A percentile compares a stretch with the other conserved stretches of the same genome.
These are phyloP conservation scores for Corella eumyota DNA, from an alignment of 23 tunicate species.

Conservation along the genomic window DNA sequence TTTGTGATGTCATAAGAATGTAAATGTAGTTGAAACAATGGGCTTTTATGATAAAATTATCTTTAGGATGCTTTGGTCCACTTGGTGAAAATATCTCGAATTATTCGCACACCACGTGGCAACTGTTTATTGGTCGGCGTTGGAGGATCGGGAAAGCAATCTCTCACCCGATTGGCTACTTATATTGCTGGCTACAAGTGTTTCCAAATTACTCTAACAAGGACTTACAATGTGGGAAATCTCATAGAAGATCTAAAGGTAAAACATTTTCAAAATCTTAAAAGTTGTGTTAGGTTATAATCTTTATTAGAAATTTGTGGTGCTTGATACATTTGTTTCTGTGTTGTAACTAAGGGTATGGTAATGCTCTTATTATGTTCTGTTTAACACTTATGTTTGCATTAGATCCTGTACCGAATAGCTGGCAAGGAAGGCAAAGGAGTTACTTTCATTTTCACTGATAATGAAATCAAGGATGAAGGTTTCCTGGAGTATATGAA, in stretches of 20 bases:
- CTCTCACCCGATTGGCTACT: constrained; percentile 94
- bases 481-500: constrained; percentile 94
- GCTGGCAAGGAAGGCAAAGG: constrained; percentile 98
- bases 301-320: not conserved
- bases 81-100: constrained; percentile 94
- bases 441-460: constrained; percentile 91
- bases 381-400: not conserved
- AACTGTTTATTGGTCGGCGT: constrained; percentile 99
- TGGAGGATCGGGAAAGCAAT: constrained; percentile 99
- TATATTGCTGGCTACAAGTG: constrained; percentile 88
- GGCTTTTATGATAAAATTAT: not conserved
- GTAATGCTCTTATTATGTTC: not conserved
- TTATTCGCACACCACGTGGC: constrained; percentile 98
- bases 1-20: not conserved
- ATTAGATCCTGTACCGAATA: constrained; percentile 71
- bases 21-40: not conserved
- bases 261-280: not conserved
- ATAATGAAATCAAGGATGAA: constrained; percentile 97
- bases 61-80: constrained; percentile 96
- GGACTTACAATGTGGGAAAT: constrained; percentile 91
- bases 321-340: not conserved
- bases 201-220: constrained; percentile 94
- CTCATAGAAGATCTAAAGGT: constrained; percentile 95
- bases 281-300: too few relatives aligned
- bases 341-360: not conserved